Evolutionary conservation across 1,140 invertebrate genomes (phyloP).

Genomic region (Leptopilina clavipes): DNA sequence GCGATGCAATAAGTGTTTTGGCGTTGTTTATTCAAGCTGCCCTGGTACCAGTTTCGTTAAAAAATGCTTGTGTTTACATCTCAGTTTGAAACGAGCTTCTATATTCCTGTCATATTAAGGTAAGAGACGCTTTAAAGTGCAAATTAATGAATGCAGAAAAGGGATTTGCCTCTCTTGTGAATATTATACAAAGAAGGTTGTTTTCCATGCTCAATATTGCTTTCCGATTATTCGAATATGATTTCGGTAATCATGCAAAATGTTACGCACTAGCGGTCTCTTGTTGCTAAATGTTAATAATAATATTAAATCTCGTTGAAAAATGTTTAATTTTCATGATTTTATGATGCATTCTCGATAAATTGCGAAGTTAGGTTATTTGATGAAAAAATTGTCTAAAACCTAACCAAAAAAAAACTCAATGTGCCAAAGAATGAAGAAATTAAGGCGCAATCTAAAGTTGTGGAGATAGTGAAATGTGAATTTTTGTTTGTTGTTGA

Average conservation of each 20-base stretch:
- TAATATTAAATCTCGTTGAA: background rate
- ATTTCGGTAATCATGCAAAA: constrained; percentile 1
- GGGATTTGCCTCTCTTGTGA: background rate
- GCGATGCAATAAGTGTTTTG: constrained; percentile 64
- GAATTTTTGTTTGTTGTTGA: background rate
- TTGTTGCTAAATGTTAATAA: constrained; percentile 1
- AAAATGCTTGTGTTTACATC: constrained; percentile 76
- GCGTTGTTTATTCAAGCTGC: constrained; percentile 58
- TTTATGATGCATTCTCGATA: background rate
- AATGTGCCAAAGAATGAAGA: background rate
- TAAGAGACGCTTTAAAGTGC: constrained; percentile 63
- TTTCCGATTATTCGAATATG: background rate
- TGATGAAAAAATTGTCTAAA: background rate
- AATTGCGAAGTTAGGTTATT: background rate
- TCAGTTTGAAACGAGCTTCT: constrained; percentile 67
- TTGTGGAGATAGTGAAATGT: background rate
- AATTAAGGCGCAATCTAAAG: background rate
- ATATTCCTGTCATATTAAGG: constrained; percentile 73
- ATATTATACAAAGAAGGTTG: background rate
- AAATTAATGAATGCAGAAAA: constrained; percentile 8
- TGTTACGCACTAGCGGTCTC: background rate
- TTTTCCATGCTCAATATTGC: background rate
- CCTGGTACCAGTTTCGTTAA: constrained; percentile 60
- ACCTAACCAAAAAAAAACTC: constrained; percentile 2
- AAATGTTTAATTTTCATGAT: background rate